Evolutionary conservation across 2,113 vertebrate species (phyloP).

Genomic region (Eublepharis macularius): DNA sequence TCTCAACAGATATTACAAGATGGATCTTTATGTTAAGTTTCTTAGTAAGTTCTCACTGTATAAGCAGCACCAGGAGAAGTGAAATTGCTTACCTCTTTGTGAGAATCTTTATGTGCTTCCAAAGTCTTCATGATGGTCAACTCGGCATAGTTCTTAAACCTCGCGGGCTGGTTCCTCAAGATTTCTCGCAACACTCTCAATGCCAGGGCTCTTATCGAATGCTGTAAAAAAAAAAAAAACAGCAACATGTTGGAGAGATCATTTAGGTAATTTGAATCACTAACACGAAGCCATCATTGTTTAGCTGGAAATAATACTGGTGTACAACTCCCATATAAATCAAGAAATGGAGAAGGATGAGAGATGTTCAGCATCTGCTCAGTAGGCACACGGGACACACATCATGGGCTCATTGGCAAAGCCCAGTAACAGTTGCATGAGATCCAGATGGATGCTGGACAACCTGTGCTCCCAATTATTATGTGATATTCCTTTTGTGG

Average conservation of each 20-base stretch:
- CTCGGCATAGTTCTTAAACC: slow-evolving; percentile 98
- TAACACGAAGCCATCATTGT: not conserved
- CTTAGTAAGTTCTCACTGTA: not conserved
- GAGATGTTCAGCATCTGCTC: not conserved
- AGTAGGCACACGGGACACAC: not conserved
- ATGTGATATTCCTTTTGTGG: not conserved
- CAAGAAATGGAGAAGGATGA: not conserved
- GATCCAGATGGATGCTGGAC: not conserved
- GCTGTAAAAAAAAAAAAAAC: slow-evolving; percentile 69
- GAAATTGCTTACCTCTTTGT: slow-evolving; percentile 89
- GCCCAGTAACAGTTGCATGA: not conserved
- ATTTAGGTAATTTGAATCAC: not conserved
- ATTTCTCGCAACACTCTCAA: slow-evolving; percentile 95
- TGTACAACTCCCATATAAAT: not conserved
- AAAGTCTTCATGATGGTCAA: slow-evolving; percentile 99
- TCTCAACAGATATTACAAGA: not conserved
- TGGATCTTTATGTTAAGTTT: not conserved
- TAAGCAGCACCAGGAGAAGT: not conserved
- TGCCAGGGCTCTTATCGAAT: slow-evolving; percentile 93
- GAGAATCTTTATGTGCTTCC: slow-evolving; percentile 97
- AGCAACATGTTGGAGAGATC: not conserved
- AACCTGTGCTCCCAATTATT: not conserved
- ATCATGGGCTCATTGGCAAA: not conserved
- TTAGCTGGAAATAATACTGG: not conserved
- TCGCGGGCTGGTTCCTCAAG: slow-evolving; percentile 93